A percentile compares a stretch with the other conserved stretches of the same genome.
phyloP scores from a whole-genome alignment of 2,888 invertebrate genomes.

The Mechanitis messenoides region DNA sequence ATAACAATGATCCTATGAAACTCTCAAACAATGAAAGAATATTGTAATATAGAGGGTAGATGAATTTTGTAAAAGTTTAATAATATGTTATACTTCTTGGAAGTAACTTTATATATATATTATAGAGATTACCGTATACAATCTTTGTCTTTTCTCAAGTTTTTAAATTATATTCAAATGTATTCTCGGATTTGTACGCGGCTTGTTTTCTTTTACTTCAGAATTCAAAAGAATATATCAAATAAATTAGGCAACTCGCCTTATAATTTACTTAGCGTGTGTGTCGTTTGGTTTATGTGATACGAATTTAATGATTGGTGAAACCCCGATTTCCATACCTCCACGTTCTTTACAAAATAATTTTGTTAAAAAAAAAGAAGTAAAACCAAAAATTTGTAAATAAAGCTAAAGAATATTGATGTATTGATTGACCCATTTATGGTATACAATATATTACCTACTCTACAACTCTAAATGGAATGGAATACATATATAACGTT shows the following conservation, averaged over 20 bases:
- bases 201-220: constrained; percentile 13
- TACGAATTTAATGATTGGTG: neutral
- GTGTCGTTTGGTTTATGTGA: neutral
- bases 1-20: constrained; percentile 5
- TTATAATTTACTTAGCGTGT: neutral
- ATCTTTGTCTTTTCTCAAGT: constrained; percentile 23
- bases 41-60: constrained; percentile 38
- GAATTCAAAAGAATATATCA: constrained; percentile 9
- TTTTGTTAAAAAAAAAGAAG: too few relatives aligned
- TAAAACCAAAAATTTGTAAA: too few relatives aligned
- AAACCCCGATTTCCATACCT: too few relatives aligned
- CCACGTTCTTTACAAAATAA: neutral
- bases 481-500: too few relatives aligned
- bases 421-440: too few relatives aligned
- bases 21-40: constrained; percentile 13
- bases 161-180: constrained; percentile 25
- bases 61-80: constrained; percentile 47
- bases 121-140: constrained; percentile 23
- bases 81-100: constrained; percentile 20
- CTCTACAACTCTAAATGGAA: too few relatives aligned
- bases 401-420: too few relatives aligned
- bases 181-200: constrained; percentile 12
- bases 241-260: constrained; percentile 4
- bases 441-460: too few relatives aligned
- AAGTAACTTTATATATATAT: constrained; percentile 28